These are phyloP conservation scores for Campoletis raptor DNA, from an alignment of 2,888 invertebrate species.

Conservation along the genomic window DNA sequence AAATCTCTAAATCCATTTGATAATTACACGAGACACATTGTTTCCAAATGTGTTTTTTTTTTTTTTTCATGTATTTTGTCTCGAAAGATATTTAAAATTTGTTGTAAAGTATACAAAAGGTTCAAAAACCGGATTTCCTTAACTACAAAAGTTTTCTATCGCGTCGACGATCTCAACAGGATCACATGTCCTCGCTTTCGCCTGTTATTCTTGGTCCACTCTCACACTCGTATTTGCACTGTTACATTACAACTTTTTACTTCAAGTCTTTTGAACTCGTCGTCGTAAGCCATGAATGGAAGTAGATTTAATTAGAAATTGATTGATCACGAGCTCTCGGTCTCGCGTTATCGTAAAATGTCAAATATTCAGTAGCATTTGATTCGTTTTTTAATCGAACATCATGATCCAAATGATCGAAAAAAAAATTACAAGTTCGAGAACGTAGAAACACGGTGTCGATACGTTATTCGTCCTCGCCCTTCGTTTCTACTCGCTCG, in stretches of 20 bases:
- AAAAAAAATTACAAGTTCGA: no score
- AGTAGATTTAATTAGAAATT: not conserved
- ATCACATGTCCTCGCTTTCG: constrained; percentile 61
- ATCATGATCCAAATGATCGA: not conserved
- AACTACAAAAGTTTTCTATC: constrained; percentile 20
- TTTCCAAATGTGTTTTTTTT: not conserved
- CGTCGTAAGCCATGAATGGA: constrained; percentile 44
- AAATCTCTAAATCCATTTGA: not conserved
- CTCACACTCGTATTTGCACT: constrained; percentile 37
- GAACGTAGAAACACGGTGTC: not conserved
- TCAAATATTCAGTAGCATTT: not conserved
- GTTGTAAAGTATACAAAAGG: not conserved
- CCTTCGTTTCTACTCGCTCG: not conserved
- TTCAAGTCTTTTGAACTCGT: constrained; percentile 29
- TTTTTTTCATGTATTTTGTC: not conserved
- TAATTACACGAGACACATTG: not conserved
- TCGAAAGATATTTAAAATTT: not conserved
- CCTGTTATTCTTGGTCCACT: constrained; percentile 57
- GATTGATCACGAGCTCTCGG: not conserved
- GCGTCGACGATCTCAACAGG: constrained; percentile 22
- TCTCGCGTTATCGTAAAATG: not conserved
- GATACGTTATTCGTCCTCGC: not conserved
- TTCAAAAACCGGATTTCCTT: constrained; percentile 38
- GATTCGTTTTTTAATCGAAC: not conserved
- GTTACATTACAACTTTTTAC: constrained; percentile 45